phyloP scores from a whole-genome alignment of 2,113 vertebrate species.

The Athene noctua region DNA sequence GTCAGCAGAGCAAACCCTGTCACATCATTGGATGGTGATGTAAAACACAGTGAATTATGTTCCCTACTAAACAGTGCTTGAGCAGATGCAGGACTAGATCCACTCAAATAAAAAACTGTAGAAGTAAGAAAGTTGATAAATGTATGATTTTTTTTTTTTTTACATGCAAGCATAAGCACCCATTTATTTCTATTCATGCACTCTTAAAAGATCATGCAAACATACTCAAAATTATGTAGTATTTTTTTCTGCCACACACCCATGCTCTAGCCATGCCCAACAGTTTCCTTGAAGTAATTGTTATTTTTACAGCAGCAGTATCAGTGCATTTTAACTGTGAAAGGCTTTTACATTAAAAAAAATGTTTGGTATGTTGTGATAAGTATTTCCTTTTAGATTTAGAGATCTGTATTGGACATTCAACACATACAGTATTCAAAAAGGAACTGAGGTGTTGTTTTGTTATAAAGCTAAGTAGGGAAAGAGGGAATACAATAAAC shows the following conservation, averaged over 20 bases:
- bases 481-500: neutral
- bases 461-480: neutral
- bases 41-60: neutral
- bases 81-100: neutral
- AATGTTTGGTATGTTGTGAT: neutral
- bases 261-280: neutral
- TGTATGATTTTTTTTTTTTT: neutral
- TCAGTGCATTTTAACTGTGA: neutral
- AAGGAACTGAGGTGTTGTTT: neutral
- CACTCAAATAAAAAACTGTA: neutral
- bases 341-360: neutral
- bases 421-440: neutral
- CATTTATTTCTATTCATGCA: neutral
- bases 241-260: neutral
- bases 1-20: neutral
- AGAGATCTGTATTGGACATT: neutral
- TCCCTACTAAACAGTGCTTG: neutral
- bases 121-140: neutral
- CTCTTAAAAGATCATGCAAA: neutral
- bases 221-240: neutral
- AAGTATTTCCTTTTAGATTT: neutral
- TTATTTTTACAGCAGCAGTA: neutral
- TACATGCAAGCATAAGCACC: neutral
- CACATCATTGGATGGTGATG: neutral
- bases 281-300: neutral